Percentiles rank a stretch among this genome's conserved stretches.
Conservation (phyloP, 2,888 invertebrate genomes). For the Drosophila formosana region DNA sequence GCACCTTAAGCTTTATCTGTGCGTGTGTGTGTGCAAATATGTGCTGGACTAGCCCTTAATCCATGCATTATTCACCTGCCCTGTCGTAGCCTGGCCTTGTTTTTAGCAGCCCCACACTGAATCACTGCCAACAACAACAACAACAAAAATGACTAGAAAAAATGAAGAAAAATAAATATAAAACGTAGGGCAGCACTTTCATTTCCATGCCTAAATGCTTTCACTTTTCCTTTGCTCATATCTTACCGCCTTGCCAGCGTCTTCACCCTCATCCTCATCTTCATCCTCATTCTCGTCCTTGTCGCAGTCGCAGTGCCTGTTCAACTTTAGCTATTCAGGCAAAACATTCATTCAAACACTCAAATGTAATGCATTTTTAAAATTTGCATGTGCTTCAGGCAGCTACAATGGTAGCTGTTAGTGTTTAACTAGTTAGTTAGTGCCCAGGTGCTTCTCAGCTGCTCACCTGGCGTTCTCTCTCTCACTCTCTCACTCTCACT, state of each 20-base stretch:
- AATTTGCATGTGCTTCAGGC: constrained; percentile 69
- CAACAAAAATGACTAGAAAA: constrained; percentile 5
- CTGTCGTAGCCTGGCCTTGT: constrained; percentile 46
- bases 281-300: not conserved
- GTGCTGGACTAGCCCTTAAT: constrained; percentile 28
- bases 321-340: constrained; percentile 19
- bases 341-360: constrained; percentile 55
- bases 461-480: not conserved
- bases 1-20: not conserved
- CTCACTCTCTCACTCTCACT: not conserved
- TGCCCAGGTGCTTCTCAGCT: constrained; percentile 26
- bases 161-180: constrained; percentile 6
- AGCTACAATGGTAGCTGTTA: constrained; percentile 54
- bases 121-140: constrained; percentile 38
- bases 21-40: not conserved
- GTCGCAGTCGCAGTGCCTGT: not conserved
- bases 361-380: constrained; percentile 73
- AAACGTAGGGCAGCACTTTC: constrained; percentile 47
- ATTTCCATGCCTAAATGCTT: constrained; percentile 65
- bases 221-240: constrained; percentile 45
- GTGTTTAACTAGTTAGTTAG: constrained; percentile 76
- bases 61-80: constrained; percentile 47
- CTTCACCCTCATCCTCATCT: not conserved
- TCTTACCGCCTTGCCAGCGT: constrained; percentile 13
- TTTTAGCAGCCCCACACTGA: constrained; percentile 51